Percentiles rank a stretch among this genome's conserved stretches.
Conservation (phyloP, 1,140 invertebrate genomes). For the Hycleus phaleratus region DNA sequence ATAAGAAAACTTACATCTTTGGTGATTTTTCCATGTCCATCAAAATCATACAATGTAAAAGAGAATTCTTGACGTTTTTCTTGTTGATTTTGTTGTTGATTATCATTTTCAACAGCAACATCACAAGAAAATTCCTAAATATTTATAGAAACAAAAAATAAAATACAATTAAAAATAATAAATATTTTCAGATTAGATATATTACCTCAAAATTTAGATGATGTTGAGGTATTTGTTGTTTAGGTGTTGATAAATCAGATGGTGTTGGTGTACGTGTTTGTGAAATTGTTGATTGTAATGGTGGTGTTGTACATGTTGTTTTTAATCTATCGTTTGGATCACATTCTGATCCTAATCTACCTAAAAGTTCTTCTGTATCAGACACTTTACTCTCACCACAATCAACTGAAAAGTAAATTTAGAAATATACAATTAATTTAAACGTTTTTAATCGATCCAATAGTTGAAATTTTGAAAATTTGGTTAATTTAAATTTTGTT, state of each 20-base stretch:
- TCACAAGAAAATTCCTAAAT: conserved; percentile 78
- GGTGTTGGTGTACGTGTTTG: conserved; percentile 1
- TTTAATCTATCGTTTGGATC: conserved; percentile 18
- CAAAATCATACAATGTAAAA: conserved; percentile 86
- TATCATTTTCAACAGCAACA: conserved; percentile 68
- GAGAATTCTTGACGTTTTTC: conserved; percentile 76
- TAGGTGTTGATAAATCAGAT: conserved; percentile 3
- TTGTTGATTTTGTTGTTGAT: conserved; percentile 50
- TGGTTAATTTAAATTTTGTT: background rate
- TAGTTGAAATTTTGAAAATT: background rate
- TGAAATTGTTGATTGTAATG: background rate
- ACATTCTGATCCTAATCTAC: conserved; percentile 18
- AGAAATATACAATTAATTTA: background rate
- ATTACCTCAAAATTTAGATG: conserved; percentile 23
- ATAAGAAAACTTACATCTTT: conserved; percentile 64
- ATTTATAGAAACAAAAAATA: background rate
- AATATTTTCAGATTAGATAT: background rate
- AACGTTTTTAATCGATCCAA: background rate
- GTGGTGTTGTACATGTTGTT: conserved; percentile 14
- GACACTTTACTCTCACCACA: conserved; percentile 38
- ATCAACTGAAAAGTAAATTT: conserved; percentile 22
- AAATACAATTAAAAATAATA: conserved; percentile 8
- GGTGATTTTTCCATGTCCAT: conserved; percentile 83
- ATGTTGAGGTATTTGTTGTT: conserved; percentile 11
- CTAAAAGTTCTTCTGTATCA: conserved; percentile 41